A percentile compares a stretch with the other conserved stretches of the same genome.
Conservation (phyloP, 2,113 vertebrate genomes). For the Phrynosoma blainvillii region DNA sequence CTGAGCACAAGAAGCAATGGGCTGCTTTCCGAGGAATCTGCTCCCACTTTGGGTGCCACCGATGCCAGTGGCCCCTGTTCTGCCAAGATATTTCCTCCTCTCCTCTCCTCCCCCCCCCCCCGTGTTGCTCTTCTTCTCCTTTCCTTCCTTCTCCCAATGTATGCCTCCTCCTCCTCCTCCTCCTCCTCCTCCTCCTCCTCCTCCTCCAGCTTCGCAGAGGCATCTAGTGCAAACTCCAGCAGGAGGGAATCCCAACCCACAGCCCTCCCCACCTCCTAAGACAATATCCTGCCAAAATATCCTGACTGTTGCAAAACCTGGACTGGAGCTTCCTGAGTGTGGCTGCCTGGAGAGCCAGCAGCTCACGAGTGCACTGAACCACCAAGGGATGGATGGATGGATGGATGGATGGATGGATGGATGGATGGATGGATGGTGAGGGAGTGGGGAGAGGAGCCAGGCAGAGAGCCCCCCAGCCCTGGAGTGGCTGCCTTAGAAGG, state of each 20-base stretch:
- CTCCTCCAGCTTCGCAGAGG: slow-evolving; percentile 69
- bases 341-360: too few relatives aligned
- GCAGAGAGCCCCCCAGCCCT: too few relatives aligned
- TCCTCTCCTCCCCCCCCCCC: not conserved
- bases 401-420: too few relatives aligned
- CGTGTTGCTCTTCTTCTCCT: slow-evolving; percentile 39
- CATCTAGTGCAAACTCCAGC: slow-evolving; percentile 71
- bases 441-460: too few relatives aligned
- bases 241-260: slow-evolving; percentile 74
- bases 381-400: too few relatives aligned
- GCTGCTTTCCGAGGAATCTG: slow-evolving; percentile 66
- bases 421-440: too few relatives aligned
- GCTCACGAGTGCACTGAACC: too few relatives aligned
- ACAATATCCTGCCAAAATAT: slow-evolving; percentile 76
- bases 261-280: slow-evolving; percentile 72
- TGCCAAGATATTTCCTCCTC: not conserved
- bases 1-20: slow-evolving; percentile 61
- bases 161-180: not conserved
- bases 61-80: slow-evolving; percentile 60
- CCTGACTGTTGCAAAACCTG: slow-evolving; percentile 74
- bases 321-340: slow-evolving; percentile 59
- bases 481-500: too few relatives aligned
- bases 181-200: slow-evolving; percentile 26
- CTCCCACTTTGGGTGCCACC: slow-evolving; percentile 47
- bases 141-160: not conserved